A percentile compares a stretch with the other conserved stretches of the same genome.
phyloP scores from a whole-genome alignment of 2,113 vertebrate genomes.

The Zingel zingel region DNA sequence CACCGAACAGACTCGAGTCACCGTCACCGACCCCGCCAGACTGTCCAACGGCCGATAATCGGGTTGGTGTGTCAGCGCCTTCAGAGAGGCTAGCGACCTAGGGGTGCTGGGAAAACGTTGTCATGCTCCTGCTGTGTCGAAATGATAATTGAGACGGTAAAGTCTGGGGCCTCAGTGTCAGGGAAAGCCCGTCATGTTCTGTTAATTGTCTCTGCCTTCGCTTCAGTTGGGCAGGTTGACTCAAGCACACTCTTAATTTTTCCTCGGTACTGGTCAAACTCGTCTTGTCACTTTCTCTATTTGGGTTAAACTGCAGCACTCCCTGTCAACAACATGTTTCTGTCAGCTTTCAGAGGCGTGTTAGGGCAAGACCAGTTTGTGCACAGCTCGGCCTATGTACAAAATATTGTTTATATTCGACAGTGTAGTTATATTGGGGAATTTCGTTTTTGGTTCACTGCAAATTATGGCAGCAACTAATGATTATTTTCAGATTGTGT shows the following conservation, averaged over 20 bases:
- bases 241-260: not conserved
- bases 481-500: no score
- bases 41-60: no score
- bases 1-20: no score
- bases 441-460: not conserved
- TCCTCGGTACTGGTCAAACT: constrained; percentile 56
- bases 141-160: constrained; percentile 52
- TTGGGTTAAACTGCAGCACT: constrained; percentile 32
- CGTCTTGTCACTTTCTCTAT: constrained; percentile 61
- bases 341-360: not conserved
- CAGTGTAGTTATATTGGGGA: not conserved
- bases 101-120: constrained; percentile 7
- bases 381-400: constrained; percentile 3
- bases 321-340: constrained; percentile 38
- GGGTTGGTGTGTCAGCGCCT: no score
- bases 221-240: not conserved
- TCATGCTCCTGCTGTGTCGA: constrained; percentile 32
- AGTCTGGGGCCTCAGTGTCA: constrained; percentile 22
- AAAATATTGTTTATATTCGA: not conserved
- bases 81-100: not conserved
- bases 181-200: constrained; percentile 22
- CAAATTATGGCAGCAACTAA: not conserved
- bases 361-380: not conserved
- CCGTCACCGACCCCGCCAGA: no score
- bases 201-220: constrained; percentile 11